A percentile compares a stretch with the other conserved stretches of the same genome.
These are phyloP conservation scores for Myiotriccus ornatus DNA, from an alignment of 2,797 vertebrate genomes.

Conservation along the genomic window DNA sequence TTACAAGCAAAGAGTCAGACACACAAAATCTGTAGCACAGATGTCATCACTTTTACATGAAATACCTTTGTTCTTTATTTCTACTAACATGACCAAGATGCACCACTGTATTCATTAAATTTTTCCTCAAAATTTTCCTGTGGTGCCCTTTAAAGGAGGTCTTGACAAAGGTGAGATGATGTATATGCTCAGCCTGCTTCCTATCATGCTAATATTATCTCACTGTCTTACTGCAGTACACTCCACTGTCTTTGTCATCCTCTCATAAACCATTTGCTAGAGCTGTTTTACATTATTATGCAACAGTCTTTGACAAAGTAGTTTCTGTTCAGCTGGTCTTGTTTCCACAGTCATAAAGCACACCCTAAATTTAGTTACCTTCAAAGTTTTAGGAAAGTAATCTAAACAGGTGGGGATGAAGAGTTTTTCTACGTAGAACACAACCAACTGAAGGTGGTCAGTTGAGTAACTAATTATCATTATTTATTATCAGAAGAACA, in stretches of 20 bases:
- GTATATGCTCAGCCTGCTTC: neutral
- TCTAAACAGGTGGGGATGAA: rapidly evolving
- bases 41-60: neutral
- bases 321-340: neutral
- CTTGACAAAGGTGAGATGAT: neutral
- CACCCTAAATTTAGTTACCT: neutral
- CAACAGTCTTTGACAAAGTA: neutral
- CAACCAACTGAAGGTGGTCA: neutral
- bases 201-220: neutral
- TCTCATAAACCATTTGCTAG: neutral
- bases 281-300: neutral
- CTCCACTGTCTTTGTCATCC: neutral
- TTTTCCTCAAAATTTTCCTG: neutral
- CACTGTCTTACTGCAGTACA: neutral
- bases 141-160: neutral
- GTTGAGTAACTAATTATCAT: neutral
- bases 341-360: neutral
- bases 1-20: neutral
- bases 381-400: neutral
- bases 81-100: neutral
- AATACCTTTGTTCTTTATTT: neutral
- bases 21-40: neutral
- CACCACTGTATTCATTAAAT: neutral
- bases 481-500: neutral
- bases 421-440: neutral